These are phyloP conservation scores for Prunella strophiata DNA, from an alignment of 2,797 vertebrate genomes.

Conservation along the genomic window DNA sequence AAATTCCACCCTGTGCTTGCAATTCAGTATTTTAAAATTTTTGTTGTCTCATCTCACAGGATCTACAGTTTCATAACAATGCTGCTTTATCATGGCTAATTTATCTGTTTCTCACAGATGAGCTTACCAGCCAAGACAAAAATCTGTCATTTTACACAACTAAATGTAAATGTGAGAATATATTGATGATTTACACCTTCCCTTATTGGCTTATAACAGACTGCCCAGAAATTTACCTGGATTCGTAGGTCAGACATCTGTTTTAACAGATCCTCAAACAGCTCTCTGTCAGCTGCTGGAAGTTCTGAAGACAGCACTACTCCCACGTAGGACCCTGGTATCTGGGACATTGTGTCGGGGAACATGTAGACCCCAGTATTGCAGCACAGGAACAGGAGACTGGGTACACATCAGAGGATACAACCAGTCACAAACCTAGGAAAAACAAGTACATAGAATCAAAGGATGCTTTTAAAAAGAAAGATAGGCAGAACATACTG, in stretches of 20 bases:
- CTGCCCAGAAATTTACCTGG: conserved; percentile 81
- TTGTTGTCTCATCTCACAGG: background rate
- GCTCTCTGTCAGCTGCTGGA: conserved; percentile 81
- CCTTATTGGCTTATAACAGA: background rate
- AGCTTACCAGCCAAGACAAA: background rate
- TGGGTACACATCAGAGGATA: conserved; percentile 91
- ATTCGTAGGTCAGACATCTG: conserved; percentile 94
- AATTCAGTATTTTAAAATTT: background rate
- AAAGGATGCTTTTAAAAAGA: background rate
- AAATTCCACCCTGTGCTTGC: background rate
- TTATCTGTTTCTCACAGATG: background rate
- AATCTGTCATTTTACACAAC: background rate
- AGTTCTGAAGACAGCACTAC: conserved; percentile 94
- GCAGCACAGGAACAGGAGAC: conserved; percentile 91
- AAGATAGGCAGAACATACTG: background rate
- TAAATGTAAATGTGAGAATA: background rate
- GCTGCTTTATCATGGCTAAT: background rate
- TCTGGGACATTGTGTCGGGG: conserved; percentile 90
- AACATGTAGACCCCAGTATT: conserved; percentile 97
- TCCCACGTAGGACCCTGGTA: conserved; percentile 90
- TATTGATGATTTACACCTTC: background rate
- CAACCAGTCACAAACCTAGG: conserved; percentile 96
- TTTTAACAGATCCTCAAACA: conserved; percentile 90
- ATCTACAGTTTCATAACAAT: background rate
- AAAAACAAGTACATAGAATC: background rate